Percentiles rank a stretch among this genome's conserved stretches.
phyloP scores from a whole-genome alignment of 2,113 vertebrate genomes.

The Genyomyrus donnyi region DNA sequence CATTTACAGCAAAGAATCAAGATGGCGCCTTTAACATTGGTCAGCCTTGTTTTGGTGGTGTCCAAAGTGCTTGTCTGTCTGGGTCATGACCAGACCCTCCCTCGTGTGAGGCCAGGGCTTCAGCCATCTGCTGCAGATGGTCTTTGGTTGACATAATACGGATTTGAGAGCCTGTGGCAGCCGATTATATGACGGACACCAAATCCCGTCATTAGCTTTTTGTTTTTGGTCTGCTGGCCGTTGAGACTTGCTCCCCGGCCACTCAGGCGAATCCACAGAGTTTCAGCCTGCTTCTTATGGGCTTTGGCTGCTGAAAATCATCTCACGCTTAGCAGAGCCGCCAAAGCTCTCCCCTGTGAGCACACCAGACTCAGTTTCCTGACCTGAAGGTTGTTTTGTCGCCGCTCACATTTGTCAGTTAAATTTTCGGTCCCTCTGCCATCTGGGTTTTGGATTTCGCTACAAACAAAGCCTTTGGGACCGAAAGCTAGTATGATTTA shows the following conservation, averaged over 20 bases:
- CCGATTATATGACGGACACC: neutral
- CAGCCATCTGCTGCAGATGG: neutral
- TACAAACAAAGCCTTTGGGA: neutral
- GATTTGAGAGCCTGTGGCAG: neutral
- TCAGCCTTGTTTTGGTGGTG: neutral
- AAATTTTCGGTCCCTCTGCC: neutral
- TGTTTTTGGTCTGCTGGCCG: neutral
- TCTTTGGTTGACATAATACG: neutral
- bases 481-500: constrained; percentile 20
- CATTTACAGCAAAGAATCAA: neutral
- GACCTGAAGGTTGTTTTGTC: neutral
- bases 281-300: neutral
- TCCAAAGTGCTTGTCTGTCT: neutral
- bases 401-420: neutral
- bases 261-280: neutral
- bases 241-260: neutral
- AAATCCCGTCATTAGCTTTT: neutral
- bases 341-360: neutral
- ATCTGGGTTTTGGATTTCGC: neutral
- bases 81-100: neutral
- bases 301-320: constrained; percentile 7
- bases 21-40: neutral
- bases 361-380: neutral
- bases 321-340: neutral
- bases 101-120: neutral